These are phyloP conservation scores for Megalops cyprinoides DNA, from an alignment of 2,797 vertebrate species.

Conservation along the genomic window DNA sequence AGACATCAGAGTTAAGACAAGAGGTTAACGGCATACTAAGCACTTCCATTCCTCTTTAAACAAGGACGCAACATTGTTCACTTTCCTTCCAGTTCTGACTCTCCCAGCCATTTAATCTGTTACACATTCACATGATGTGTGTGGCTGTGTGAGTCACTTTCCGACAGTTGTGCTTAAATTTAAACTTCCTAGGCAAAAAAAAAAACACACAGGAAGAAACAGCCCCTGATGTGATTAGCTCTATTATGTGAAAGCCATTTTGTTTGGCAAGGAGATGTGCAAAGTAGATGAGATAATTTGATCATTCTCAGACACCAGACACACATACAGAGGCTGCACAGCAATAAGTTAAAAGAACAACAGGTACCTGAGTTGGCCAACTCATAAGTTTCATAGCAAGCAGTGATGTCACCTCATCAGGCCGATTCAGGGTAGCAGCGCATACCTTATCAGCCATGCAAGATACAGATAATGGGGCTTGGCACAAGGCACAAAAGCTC, in stretches of 20 bases:
- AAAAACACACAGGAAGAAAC: slow-evolving; percentile 55
- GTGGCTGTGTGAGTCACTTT: slow-evolving; percentile 53
- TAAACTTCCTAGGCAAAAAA: slow-evolving; percentile 47
- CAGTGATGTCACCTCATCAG: too few relatives aligned
- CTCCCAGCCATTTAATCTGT: slow-evolving; percentile 51
- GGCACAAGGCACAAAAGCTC: too few relatives aligned
- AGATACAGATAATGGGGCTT: too few relatives aligned
- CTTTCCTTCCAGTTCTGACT: slow-evolving; percentile 39
- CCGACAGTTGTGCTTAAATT: slow-evolving; percentile 53
- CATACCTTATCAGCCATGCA: too few relatives aligned
- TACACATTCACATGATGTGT: slow-evolving; percentile 43
- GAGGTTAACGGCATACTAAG: slow-evolving; percentile 60
- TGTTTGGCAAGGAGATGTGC: background rate
- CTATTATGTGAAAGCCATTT: slow-evolving; percentile 28
- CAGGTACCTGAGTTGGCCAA: too few relatives aligned
- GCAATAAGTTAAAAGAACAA: too few relatives aligned
- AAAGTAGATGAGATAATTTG: background rate
- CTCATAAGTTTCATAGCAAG: too few relatives aligned
- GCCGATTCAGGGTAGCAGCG: too few relatives aligned
- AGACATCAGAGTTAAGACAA: slow-evolving; percentile 16
- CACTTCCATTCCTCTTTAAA: slow-evolving; percentile 56
- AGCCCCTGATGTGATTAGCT: slow-evolving; percentile 46
- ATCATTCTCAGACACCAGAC: slow-evolving; percentile 2
- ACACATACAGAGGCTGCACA: too few relatives aligned
- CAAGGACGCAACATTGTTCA: slow-evolving; percentile 48